Evolutionary conservation across 2,888 invertebrate genomes (phyloP), one percentile per base, ranked within the genome.

Genomic region (Pimpla rufipes): DNA sequence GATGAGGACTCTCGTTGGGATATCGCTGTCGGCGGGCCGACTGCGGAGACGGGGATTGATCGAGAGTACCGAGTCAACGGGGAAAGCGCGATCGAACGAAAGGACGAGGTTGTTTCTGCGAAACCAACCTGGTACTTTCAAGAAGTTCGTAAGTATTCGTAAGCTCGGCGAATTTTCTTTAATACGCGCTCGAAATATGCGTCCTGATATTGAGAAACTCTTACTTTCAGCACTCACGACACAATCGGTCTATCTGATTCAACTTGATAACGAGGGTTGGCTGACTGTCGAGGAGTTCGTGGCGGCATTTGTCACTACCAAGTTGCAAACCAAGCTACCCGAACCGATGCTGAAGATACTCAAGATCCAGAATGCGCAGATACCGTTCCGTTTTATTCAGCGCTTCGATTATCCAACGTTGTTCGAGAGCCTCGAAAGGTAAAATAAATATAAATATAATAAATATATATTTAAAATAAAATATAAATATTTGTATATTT

Each of bases 261-360:
- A 88, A 37, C 83, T 88, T 35, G 68, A 86, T 23, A 74, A 83
- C 0, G 77, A 88, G 23, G 91, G 91, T 6, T 92, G 91, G 91
- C 40, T 91, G 10, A 79, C 86, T 6, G 70, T 84, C 1, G 80
- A 85, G 4, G 90, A 92, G 75, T 89, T 92, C 37, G 79, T 88
- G 1, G 40, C 85, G 35, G 75, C 55, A 0, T 91, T 92, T 47
- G 91, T 90, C 0, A 73, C 4, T 4, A 42, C 42, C 29, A 73
- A 79, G 5, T 80, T 59, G 4, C n/a, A n/a, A n/a, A n/a, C n/a
- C n/a, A n/a, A n/a, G n/a, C n/a, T n/a, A n/a, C 8, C 73, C 75
- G 74, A 73, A 45, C 7, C 67, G 1, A 52, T 88, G 67, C n/a
- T 88, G 0, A 77, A 85, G 7, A 37, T 86, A 5, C 62, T 90